Evolutionary conservation across 2,888 invertebrate genomes (phyloP).

Genomic region (Zonitis immaculata): DNA sequence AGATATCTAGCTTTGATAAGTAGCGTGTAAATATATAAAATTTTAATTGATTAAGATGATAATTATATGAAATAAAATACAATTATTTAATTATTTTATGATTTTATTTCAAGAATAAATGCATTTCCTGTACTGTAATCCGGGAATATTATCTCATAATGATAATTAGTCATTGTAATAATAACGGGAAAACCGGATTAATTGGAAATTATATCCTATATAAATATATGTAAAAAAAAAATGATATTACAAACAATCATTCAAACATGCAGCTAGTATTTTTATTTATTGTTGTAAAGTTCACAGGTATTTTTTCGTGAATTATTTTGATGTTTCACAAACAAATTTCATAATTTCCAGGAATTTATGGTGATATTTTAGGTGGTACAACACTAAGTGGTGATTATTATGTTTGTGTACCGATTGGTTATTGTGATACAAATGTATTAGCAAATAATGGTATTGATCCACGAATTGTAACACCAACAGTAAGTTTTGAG

Average conservation of each 20-base stretch:
- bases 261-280: not conserved
- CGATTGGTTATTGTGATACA: constrained; percentile 32
- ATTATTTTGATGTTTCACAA: not conserved
- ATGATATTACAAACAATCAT: not conserved
- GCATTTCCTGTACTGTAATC: not conserved
- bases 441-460: constrained; percentile 24
- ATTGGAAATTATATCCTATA: not conserved
- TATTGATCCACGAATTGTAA: constrained; percentile 41
- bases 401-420: constrained; percentile 34
- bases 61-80: not conserved
- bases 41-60: not conserved
- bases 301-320: not conserved
- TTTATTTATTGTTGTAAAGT: not conserved
- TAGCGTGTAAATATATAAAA: not conserved
- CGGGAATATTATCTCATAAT: not conserved
- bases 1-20: too few species aligned
- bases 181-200: not conserved
- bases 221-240: not conserved
- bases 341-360: not conserved
- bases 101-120: not conserved
- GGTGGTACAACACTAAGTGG: constrained; percentile 26
- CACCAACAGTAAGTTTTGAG: constrained; percentile 27
- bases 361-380: constrained; percentile 13
- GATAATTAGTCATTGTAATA: too few species aligned
- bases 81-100: not conserved